phyloP scores from a whole-genome alignment of 2,113 vertebrate genomes.

The Bolborhynchus lineola region DNA sequence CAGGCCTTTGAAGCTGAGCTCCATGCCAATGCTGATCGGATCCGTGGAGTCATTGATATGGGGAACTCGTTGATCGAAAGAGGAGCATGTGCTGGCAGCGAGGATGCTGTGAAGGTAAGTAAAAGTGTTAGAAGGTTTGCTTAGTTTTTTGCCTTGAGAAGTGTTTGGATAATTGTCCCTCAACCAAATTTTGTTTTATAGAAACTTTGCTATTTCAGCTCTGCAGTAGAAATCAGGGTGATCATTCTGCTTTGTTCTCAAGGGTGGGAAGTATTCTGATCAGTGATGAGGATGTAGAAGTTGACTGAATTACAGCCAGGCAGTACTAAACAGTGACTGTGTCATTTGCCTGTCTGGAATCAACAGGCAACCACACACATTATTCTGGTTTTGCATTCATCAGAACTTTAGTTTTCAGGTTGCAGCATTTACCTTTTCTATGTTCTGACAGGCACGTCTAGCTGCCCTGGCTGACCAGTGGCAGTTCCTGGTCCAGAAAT shows the following conservation, averaged over 20 bases:
- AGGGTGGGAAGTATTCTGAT: background rate
- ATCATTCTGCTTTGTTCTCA: accelerated
- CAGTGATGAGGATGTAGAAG: background rate
- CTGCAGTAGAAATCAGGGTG: accelerated
- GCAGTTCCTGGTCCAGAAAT: conserved; percentile 98
- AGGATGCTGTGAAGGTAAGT: conserved; percentile 94
- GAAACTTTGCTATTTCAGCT: background rate
- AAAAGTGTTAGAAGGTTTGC: background rate
- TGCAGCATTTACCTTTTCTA: background rate
- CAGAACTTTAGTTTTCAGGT: background rate
- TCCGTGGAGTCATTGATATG: conserved; percentile 93
- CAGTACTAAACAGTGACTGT: background rate
- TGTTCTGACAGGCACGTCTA: conserved; percentile 79
- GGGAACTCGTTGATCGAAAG: conserved; percentile 95
- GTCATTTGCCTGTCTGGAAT: background rate
- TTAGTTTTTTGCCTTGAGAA: background rate
- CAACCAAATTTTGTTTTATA: background rate
- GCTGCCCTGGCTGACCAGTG: conserved; percentile 94
- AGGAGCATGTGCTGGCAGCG: conserved; percentile 93
- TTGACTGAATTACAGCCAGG: background rate
- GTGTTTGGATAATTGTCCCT: background rate
- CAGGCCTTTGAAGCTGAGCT: conserved; percentile 97
- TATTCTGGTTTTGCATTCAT: background rate
- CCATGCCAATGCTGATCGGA: conserved; percentile 94
- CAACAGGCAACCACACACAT: background rate